Evolutionary conservation across 2,797 vertebrate genomes (phyloP).

Genomic region (Argentina silus): DNA sequence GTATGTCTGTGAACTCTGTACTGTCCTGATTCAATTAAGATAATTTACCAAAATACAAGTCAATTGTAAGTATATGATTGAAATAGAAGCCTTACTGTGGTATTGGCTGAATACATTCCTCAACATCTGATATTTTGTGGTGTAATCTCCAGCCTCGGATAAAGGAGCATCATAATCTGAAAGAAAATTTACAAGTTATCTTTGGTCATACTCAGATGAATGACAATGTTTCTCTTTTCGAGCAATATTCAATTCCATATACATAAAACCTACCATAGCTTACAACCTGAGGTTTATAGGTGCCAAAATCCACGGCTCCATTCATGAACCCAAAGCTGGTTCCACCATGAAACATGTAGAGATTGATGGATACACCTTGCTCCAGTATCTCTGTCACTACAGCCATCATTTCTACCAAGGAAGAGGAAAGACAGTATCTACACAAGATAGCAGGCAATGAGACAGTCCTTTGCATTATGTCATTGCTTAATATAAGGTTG

Average conservation of each 20-base stretch:
- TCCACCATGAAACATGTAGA: constrained; percentile 97
- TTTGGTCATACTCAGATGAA: too few relatives aligned
- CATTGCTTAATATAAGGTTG: neutral
- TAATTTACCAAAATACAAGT: neutral
- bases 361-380: constrained; percentile 86
- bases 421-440: constrained; percentile 5
- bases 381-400: constrained; percentile 83
- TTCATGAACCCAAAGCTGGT: constrained; percentile 94
- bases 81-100: constrained; percentile 73
- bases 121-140: constrained; percentile 86
- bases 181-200: constrained; percentile 33
- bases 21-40: too few relatives aligned
- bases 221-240: neutral
- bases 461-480: neutral
- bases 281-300: constrained; percentile 87
- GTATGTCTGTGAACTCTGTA: too few relatives aligned
- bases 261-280: constrained; percentile 84
- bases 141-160: constrained; percentile 91
- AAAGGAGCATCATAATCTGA: constrained; percentile 92
- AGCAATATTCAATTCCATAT: neutral
- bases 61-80: neutral
- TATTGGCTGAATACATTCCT: constrained; percentile 81
- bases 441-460: neutral
- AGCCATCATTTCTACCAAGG: constrained; percentile 71
- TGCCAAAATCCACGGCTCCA: constrained; percentile 83